Evolutionary conservation across 2,888 invertebrate genomes (phyloP), one percentile per base, ranked within the genome.

Genomic region (Steromphala cineraria): DNA sequence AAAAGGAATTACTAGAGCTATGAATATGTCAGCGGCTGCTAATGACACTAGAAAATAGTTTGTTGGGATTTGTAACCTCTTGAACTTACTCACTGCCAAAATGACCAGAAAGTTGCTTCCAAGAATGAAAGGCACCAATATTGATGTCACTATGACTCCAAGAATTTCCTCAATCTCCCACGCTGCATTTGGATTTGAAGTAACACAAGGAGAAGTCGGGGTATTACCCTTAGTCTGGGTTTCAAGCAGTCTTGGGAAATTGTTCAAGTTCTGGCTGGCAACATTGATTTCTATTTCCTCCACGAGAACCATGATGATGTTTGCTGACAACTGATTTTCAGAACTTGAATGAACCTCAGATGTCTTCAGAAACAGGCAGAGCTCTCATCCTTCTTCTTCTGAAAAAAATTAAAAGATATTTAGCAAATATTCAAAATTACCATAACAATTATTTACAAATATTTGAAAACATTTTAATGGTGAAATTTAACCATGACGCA

Each of bases 41-140:
- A 95, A 91, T 0, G 95, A 95, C 85, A 95, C 94, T 79, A 95
- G 94, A 78, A 95, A 93, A 87, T 95, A 95, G 91, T 95, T 95
- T 79, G 95, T 95, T 4, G 95, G 95, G 24, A 95, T 95, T 84
- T 95, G 93, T 67, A 95, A 93, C 78, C 95, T 93, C 89, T 95
- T 95, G 93, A 95, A 95, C 55, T 95, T 94, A 88, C 95, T 94
- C 91, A 95, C 95, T 0, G 95, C 95, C 8, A 95, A 94, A 67
- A 95, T 93, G 46, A 95, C 95, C 81, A 95, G 92, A 0, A 95
- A 94, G 89, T 95, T 95, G 76, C 95, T 94, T 85, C 94, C 94
- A 75, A 95, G 92, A 80, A 95, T 95, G 92, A 95, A 94, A 15
- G 95, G 95, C 8, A 87, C 86, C 77, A 85, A 82, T 1, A 88